These are phyloP conservation scores for Yponomeuta sedellus DNA, from an alignment of 2,888 invertebrate species.

Conservation along the genomic window DNA sequence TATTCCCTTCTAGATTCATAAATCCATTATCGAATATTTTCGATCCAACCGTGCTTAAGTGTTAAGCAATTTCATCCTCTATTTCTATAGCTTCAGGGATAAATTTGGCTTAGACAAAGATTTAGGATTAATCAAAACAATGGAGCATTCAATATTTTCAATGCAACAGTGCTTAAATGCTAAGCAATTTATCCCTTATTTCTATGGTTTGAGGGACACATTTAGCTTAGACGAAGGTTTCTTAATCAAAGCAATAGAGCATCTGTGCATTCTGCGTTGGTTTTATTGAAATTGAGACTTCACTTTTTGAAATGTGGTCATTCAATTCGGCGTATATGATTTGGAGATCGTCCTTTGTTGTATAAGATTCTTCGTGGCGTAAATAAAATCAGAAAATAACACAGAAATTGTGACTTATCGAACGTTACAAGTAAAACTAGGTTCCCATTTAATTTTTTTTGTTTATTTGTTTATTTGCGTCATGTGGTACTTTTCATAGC, in stretches of 20 bases:
- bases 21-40: conserved; percentile 4
- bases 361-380: too few species aligned
- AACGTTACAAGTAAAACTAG: too few species aligned
- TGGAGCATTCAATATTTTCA: conserved; percentile 2
- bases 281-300: background rate
- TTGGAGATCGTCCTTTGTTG: background rate
- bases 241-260: background rate
- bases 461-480: too few species aligned
- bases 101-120: background rate
- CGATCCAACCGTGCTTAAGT: background rate
- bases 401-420: too few species aligned
- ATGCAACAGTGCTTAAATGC: background rate
- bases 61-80: background rate
- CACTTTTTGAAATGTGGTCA: background rate
- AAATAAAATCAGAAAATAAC: background rate
- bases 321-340: background rate
- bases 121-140: background rate
- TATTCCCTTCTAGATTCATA: conserved; percentile 36
- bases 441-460: too few species aligned
- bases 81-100: background rate
- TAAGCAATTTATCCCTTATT: background rate
- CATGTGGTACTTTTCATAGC: too few species aligned
- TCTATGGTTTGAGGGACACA: background rate
- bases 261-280: background rate
- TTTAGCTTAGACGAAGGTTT: background rate